These are phyloP conservation scores for Acholoe squamosa DNA, from an alignment of 2,888 invertebrate genomes.

Conservation along the genomic window DNA sequence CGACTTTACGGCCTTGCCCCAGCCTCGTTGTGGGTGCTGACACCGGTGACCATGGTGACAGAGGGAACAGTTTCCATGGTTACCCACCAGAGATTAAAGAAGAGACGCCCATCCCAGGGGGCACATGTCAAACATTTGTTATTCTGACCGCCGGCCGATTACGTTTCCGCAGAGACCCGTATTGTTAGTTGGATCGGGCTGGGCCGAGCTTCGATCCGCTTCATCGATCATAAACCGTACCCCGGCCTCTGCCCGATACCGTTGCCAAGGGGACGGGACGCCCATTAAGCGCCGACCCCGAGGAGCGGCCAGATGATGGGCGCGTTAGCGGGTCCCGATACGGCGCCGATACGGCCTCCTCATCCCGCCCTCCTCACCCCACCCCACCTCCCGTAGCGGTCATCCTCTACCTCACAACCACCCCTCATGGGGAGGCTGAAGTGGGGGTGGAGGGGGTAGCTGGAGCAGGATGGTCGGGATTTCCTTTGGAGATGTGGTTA, in stretches of 20 bases:
- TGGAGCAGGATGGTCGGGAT: not conserved
- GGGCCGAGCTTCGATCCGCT: conserved; percentile 32
- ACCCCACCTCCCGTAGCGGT: not conserved
- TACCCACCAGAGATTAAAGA: conserved; percentile 62
- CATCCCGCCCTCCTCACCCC: not conserved
- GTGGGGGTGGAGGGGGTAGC: not conserved
- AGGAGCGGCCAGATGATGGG: conserved; percentile 16
- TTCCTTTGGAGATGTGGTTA: not conserved
- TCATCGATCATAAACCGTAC: conserved; percentile 42
- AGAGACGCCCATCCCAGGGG: conserved; percentile 28
- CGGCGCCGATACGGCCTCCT: conserved; percentile 16
- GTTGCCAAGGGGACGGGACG: conserved; percentile 49
- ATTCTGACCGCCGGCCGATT: conserved; percentile 42
- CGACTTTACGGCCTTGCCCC: conserved; percentile 45
- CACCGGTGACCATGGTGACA: conserved; percentile 57
- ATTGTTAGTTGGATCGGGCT: conserved; percentile 58
- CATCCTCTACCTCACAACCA: not conserved
- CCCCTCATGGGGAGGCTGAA: not conserved
- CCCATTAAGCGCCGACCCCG: conserved; percentile 18
- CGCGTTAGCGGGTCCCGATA: conserved; percentile 27
- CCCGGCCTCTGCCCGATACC: not conserved
- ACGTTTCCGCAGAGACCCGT: conserved; percentile 45
- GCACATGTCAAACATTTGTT: conserved; percentile 56
- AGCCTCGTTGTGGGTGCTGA: conserved; percentile 39
- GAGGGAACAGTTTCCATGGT: conserved; percentile 60